Evolutionary conservation across 1,140 invertebrate genomes (phyloP).

Genomic region (Drosophila sp.): DNA sequence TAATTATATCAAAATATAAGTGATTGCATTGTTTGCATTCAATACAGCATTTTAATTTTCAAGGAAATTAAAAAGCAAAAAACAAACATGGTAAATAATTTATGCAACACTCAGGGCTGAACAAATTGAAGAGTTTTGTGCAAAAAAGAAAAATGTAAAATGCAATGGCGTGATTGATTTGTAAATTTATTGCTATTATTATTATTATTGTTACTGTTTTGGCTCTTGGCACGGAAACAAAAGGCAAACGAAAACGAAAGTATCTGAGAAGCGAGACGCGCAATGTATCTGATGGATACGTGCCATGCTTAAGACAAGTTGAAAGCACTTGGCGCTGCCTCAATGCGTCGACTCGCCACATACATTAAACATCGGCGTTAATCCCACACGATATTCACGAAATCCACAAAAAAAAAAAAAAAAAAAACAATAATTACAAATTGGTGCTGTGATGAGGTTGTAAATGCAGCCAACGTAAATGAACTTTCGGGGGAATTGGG

Average conservation of each 20-base stretch:
- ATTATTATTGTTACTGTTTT: conserved; percentile 32
- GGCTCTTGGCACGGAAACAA: conserved; percentile 52
- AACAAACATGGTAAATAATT: conserved; percentile 28
- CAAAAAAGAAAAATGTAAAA: conserved; percentile 17
- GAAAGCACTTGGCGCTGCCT: conserved; percentile 34
- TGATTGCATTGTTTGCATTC: not conserved
- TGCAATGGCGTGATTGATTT: conserved; percentile 51
- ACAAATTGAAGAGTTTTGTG: conserved; percentile 45
- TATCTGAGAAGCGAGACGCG: conserved; percentile 21
- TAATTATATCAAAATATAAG: not conserved
- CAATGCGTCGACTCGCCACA: conserved; percentile 35
- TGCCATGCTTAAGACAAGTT: conserved; percentile 25
- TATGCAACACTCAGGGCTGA: conserved; percentile 33
- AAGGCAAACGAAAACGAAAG: conserved; percentile 53
- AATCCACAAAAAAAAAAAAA: not conserved
- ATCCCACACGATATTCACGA: conserved; percentile 15
- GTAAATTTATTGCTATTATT: conserved; percentile 23
- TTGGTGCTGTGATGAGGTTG: not conserved
- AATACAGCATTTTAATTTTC: conserved; percentile 16
- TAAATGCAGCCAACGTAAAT: not conserved
- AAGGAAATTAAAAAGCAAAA: conserved; percentile 16
- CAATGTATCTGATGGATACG: conserved; percentile 43
- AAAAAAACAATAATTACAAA: not conserved
- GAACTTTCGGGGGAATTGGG: not conserved
- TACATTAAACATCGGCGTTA: conserved; percentile 19